phyloP scores from a whole-genome alignment of 2,888 invertebrate species.

The Brachyopa scutellaris region DNA sequence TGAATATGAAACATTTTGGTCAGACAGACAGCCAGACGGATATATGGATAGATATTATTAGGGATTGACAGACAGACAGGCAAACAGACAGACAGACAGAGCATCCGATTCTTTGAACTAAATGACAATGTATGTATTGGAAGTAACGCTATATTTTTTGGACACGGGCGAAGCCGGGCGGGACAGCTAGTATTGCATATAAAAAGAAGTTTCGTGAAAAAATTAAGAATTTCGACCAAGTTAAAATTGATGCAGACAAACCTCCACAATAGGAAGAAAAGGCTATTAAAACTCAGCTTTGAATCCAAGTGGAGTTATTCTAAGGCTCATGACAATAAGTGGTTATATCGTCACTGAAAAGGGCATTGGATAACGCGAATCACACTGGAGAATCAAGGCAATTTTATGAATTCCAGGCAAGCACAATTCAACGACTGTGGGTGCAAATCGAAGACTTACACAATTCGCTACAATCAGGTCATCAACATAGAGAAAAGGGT shows the following conservation, averaged over 20 bases:
- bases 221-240: not conserved
- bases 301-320: not conserved
- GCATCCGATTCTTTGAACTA: too few relatives aligned
- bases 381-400: not conserved
- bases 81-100: too few relatives aligned
- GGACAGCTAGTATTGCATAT: not conserved
- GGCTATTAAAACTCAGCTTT: not conserved
- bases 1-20: too few relatives aligned
- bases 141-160: too few relatives aligned
- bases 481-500: slow-evolving; percentile 1
- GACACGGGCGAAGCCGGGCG: too few relatives aligned
- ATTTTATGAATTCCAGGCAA: not conserved
- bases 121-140: too few relatives aligned
- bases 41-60: too few relatives aligned
- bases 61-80: too few relatives aligned
- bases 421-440: too few relatives aligned
- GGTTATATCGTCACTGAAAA: not conserved
- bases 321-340: not conserved
- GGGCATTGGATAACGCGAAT: not conserved
- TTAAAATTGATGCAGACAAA: not conserved
- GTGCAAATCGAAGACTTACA: too few relatives aligned
- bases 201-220: not conserved
- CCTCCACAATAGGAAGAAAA: not conserved
- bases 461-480: not conserved
- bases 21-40: too few relatives aligned